phyloP scores from a whole-genome alignment of 2,888 invertebrate genomes.

The Calephelis perditalis region DNA sequence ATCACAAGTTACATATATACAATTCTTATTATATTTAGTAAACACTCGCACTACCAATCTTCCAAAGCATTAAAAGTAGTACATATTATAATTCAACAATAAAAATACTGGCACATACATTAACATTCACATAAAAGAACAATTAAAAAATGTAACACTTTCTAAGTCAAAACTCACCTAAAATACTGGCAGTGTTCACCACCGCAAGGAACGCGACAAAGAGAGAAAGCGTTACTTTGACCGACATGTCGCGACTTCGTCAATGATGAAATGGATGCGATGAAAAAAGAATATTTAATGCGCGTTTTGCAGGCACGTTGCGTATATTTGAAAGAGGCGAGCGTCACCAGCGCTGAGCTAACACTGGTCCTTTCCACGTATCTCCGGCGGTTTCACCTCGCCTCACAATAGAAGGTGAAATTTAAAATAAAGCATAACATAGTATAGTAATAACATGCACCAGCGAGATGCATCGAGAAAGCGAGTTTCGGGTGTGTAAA shows the following conservation, averaged over 20 bases:
- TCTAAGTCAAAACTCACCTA: conserved; percentile 53
- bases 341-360: conserved; percentile 54
- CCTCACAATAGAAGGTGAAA: conserved; percentile 76
- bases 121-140: not conserved
- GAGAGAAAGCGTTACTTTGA: conserved; percentile 57
- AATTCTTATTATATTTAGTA: too few relatives aligned
- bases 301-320: conserved; percentile 31
- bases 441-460: conserved; percentile 63
- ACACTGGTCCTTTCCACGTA: conserved; percentile 69
- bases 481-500: conserved; percentile 33
- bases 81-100: too few relatives aligned
- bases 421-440: conserved; percentile 73
- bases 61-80: too few relatives aligned
- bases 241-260: conserved; percentile 43
- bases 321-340: conserved; percentile 50
- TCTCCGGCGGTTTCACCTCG: conserved; percentile 69
- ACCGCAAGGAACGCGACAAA: conserved; percentile 45
- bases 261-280: conserved; percentile 16
- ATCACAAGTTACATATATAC: too few relatives aligned
- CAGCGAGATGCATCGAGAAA: conserved; percentile 68
- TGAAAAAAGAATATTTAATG: conserved; percentile 43
- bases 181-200: conserved; percentile 57
- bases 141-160: conserved; percentile 1
- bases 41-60: too few relatives aligned
- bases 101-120: too few relatives aligned